Base-by-base conservation (phyloP, 1,140 invertebrate species). In the Aphelenchoides fujianensis region DNA sequence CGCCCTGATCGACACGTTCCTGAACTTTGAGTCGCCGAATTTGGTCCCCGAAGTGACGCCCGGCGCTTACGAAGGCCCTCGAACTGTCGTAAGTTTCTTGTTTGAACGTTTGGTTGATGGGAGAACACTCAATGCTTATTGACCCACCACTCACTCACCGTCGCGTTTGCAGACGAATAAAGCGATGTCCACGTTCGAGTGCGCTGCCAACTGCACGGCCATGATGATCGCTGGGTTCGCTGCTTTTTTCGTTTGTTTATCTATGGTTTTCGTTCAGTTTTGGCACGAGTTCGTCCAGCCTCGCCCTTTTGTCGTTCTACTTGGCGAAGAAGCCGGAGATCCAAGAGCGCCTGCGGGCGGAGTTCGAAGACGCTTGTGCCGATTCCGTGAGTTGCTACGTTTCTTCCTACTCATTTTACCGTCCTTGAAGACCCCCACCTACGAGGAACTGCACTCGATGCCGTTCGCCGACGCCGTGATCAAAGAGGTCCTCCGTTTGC, bases 271-370 rank as follows among this genome's bases (percentile, higher is more conserved):
- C n/a, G n/a, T n/a, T n/a, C n/a, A n/a, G n/a, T n/a, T n/a, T 48
- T 67, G 91, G 92, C 82, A 92, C 92, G 0, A 90, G 90, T 0
- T 89, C 90, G 0, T 89, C 89, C 2, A 87, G 89, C 0, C 88
- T 92, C 67, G 85, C 88, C 0, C 90, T 90, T 78, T 85, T 88
- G 3, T 79, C 91, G 0, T 89, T 90, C 74, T 89, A 90, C 76
- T 78, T 93, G 52, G 88, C 91, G 0, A 84, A 88, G 41, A 85
- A 90, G 79, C 86, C 86, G 1, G 86, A 88, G 2, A 85, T 89
- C 61, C 91, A 92, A 82, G 85, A 88, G 28, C 87, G 86, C 72
- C 77, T 90, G 0, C 80, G 86, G 16, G 64, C 85, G 3, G 90
- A 92, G 85, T 89, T 92, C 53, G 82, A 85, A 30, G 82, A 87